Evolutionary conservation across 35 echinoderm and acorn worm genomes (phyloP).

Genomic region (Hemicentrotus pulcherrimus): DNA sequence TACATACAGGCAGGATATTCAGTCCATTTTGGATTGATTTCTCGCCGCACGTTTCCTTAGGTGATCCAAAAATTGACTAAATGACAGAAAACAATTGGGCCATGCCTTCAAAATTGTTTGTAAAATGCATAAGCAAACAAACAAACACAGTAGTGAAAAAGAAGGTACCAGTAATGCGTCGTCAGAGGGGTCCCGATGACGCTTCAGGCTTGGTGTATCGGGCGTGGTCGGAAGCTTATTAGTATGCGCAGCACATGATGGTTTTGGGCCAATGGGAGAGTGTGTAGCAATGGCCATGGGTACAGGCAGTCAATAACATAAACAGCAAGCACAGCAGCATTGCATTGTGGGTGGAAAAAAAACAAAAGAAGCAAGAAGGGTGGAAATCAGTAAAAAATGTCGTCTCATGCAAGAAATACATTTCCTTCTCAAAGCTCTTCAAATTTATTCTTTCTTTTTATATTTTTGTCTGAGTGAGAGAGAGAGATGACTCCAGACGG

Average conservation of each 20-base stretch:
- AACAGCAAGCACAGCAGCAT: constrained; percentile 99
- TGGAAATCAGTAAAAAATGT: constrained; percentile 91
- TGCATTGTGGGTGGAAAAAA: constrained; percentile 99
- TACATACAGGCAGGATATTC: constrained; percentile 25
- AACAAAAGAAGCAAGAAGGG: constrained; percentile 97
- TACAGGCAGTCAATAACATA: constrained; percentile 99
- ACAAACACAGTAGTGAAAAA: constrained; percentile 55
- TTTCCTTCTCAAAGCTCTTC: background rate
- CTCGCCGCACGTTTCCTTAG: background rate
- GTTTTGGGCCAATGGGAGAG: constrained; percentile 99
- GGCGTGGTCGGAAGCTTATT: constrained; percentile 99
- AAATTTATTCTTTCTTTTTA: background rate
- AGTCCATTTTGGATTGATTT: background rate
- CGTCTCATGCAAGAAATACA: constrained; percentile 76
- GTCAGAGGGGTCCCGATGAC: constrained; percentile 85
- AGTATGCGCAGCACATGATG: constrained; percentile 99
- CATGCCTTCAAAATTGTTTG: constrained; percentile 47
- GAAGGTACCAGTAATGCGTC: constrained; percentile 97
- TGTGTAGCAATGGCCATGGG: constrained; percentile 97
- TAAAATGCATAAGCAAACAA: constrained; percentile 51
- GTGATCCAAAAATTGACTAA: background rate
- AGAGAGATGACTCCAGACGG: background rate
- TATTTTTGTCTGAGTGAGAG: background rate
- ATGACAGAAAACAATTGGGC: constrained; percentile 40
- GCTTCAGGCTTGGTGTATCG: constrained; percentile 92